Base-by-base conservation (phyloP, 2,797 vertebrate species). In the Scleropages formosus region DNA sequence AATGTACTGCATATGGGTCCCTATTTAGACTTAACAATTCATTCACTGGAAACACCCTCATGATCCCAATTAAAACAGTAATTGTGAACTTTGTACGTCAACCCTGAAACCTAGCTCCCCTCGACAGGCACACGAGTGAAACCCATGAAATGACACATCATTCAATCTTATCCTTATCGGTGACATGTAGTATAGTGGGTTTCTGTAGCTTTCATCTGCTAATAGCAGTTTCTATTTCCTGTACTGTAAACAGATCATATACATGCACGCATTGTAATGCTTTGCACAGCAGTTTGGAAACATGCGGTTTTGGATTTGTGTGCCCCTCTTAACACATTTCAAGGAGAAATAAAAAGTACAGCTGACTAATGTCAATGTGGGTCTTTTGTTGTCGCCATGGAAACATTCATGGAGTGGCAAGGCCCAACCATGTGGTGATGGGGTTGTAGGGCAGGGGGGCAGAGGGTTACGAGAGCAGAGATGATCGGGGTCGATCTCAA, bases 381-480 rank as follows among this genome's bases (percentile, higher is more conserved):
- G 2, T 6, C 31, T 49, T 59, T 15, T n/a, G 26, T 49, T 51
- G 16, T 49, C 11, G 24, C 58, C 11, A 53, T 51, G 13, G 20
- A 24, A 26, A 7, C 12, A 51, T 20, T 20, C n/a, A n/a, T n/a
- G n/a, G n/a, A n/a, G n/a, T n/a, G n/a, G n/a, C 39, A 31, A 31
- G 39, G 31, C 6, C 31, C 31, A 6, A 31, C 31, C 31, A 31
- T 31, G 39, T 39, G 75, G 75, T 75, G 39, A 61, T 47, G 46
- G 65, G 13, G 0, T 75, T 12, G 56, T 68, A 76, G 75, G 39
- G 53, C 49, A 46, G 60, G 13, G 31, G 6, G 31, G 31, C 31
- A 6, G 31, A 31, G 31, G n/a, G n/a, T n/a, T 0, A 74, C 81
- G 84, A 80, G 81, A 80, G 78, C 81, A 78, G 79, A 83, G 66